A percentile compares a stretch with the other conserved stretches of the same genome.
These are phyloP conservation scores for Tribolium castaneum DNA, from an alignment of 1,140 invertebrate genomes.

Conservation along the genomic window DNA sequence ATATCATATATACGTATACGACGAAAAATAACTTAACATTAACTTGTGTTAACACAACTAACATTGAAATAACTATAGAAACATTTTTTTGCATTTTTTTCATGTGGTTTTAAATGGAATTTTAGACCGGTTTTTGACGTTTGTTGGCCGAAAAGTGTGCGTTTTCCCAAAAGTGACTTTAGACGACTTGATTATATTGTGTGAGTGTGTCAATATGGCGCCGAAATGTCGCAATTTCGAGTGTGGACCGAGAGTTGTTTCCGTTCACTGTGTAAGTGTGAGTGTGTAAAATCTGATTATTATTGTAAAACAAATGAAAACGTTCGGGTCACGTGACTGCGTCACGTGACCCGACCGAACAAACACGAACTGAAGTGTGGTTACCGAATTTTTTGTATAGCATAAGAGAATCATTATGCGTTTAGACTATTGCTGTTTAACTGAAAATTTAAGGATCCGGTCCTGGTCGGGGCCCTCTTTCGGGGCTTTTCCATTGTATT, in stretches of 20 bases:
- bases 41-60: slow-evolving; percentile 48
- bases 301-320: slow-evolving; percentile 58
- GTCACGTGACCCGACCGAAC: neutral
- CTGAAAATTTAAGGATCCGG: slow-evolving; percentile 52
- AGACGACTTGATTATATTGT: slow-evolving; percentile 49
- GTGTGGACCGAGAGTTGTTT: neutral
- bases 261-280: slow-evolving; percentile 37
- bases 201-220: slow-evolving; percentile 23
- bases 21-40: slow-evolving; percentile 36
- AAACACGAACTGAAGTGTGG: slow-evolving; percentile 60
- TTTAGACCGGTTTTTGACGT: slow-evolving; percentile 51
- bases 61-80: slow-evolving; percentile 57
- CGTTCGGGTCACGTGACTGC: slow-evolving; percentile 23
- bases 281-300: slow-evolving; percentile 54
- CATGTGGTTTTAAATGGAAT: slow-evolving; percentile 56
- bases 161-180: slow-evolving; percentile 64
- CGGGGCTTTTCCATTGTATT: slow-evolving; percentile 33
- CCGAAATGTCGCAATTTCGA: neutral
- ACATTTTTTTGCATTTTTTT: slow-evolving; percentile 43
- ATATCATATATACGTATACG: slow-evolving; percentile 32
- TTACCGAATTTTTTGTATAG: slow-evolving; percentile 62
- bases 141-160: slow-evolving; percentile 58
- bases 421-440: slow-evolving; percentile 63
- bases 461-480: slow-evolving; percentile 31
- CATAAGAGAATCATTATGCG: slow-evolving; percentile 57